Conservation (phyloP, 2,113 vertebrate genomes). For the Scolopax mira region DNA sequence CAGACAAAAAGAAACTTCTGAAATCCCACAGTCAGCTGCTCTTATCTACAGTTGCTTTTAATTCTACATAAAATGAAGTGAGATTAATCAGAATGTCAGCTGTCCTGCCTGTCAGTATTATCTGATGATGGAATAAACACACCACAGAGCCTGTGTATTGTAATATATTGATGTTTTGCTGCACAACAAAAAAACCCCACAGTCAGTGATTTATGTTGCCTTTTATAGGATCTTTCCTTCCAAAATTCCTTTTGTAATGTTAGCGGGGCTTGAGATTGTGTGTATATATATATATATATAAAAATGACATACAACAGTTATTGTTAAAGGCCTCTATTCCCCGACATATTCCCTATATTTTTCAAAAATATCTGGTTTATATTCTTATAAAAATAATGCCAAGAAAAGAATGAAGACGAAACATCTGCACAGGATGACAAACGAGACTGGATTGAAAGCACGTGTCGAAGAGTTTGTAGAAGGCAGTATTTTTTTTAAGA, state of each 20-base stretch:
- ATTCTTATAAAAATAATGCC: background rate
- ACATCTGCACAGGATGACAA: background rate
- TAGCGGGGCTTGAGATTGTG: background rate
- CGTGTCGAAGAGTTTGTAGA: background rate
- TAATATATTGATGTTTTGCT: background rate
- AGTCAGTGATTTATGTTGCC: background rate
- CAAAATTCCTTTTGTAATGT: background rate
- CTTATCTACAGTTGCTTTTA: slow-evolving; percentile 10
- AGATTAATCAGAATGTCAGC: slow-evolving; percentile 44
- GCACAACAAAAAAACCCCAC: background rate
- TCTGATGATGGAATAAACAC: background rate
- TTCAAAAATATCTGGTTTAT: background rate
- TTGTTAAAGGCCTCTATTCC: background rate
- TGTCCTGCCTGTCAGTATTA: background rate
- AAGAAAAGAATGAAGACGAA: background rate
- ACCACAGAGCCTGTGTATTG: background rate
- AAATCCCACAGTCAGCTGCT: background rate
- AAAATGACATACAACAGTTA: background rate
- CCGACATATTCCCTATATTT: background rate
- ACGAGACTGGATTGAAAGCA: background rate
- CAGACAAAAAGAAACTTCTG: background rate
- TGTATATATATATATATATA: too few species aligned
- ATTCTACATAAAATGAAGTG: slow-evolving; percentile 17
- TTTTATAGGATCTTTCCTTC: background rate
- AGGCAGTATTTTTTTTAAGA: background rate